Base-by-base conservation (phyloP, 2,888 invertebrate species). In the Pelosia muscerda region DNA sequence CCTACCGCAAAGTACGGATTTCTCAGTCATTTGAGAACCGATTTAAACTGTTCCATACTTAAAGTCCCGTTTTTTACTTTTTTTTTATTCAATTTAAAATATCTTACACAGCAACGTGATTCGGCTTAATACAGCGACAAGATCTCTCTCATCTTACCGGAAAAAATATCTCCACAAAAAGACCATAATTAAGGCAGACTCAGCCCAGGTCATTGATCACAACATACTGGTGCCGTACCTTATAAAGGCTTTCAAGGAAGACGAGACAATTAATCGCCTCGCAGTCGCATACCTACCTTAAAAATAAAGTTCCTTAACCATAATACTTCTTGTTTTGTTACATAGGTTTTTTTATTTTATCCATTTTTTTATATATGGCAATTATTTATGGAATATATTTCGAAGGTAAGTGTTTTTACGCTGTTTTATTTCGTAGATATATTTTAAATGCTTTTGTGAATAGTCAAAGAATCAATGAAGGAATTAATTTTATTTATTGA, bases 181-280 rank as follows among this genome's bases (percentile, higher is more conserved):
- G 23, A 56, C 42, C 26, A 55, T 42, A 60, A 61, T 42, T 31
- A 60, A 60, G 10, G n/a, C 23, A 15, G 22, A 13, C 53, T 22
- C 13, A 28, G 19, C 15, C 2, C 9, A 25, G 53, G 57, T 62
- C 28, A 19, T 56, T 61, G 28, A 61, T 65, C 56, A 68, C 22
- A 58, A 25, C 13, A 23, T 42, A 28, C 22, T 19, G 23, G 54
- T 26, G n/a, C 63, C 67, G 28, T 60, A 62, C 71, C 73, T 19
- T 73, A 65, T 68, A 66, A 13, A 65, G 70, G 60, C 25, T 26
- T 38, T 65, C 81, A 79, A 79, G 81, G 81, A 79, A 76, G 78
- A 73, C 78, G n/a, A 63, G 49, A 49, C n/a, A 38, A 11, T 60
- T 55, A 66, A 62, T 54, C 49, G 25, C 19, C 38, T 59, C 49